A percentile compares a stretch with the other conserved stretches of the same genome.
Evolutionary conservation across 2,888 invertebrate species (phyloP).

Genomic region (Scaptomyza parva): DNA sequence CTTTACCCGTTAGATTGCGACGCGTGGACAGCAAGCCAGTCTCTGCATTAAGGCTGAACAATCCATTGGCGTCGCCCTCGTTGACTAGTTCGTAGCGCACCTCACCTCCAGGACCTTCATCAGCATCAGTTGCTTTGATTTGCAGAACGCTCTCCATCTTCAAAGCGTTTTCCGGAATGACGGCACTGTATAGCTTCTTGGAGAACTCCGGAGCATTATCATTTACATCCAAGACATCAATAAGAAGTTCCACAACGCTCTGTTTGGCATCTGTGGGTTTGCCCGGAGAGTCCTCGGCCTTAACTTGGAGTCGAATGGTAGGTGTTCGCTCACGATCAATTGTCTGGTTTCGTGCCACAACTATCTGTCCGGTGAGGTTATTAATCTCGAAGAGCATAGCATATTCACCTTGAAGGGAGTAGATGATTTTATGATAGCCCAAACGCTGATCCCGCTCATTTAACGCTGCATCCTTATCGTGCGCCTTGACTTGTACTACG

Average conservation of each 20-base stretch:
- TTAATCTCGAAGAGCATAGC: constrained; percentile 90
- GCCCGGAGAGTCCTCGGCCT: constrained; percentile 91
- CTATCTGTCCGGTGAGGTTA: constrained; percentile 88
- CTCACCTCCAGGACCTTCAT: constrained; percentile 90
- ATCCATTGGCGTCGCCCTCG: constrained; percentile 89
- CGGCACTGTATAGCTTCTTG: constrained; percentile 88
- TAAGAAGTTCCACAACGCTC: constrained; percentile 87
- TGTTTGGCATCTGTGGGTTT: constrained; percentile 88
- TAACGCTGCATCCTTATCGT: constrained; percentile 88
- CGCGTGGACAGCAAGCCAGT: constrained; percentile 90
- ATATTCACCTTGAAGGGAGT: constrained; percentile 90
- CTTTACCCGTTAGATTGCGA: constrained; percentile 89
- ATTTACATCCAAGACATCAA: constrained; percentile 91
- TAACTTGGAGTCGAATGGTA: constrained; percentile 88
- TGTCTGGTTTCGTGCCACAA: constrained; percentile 88
- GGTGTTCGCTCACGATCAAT: constrained; percentile 91
- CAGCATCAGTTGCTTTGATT: constrained; percentile 90
- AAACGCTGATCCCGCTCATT: constrained; percentile 86
- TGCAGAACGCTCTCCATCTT: constrained; percentile 88
- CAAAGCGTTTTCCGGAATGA: constrained; percentile 91
- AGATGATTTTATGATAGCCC: constrained; percentile 90
- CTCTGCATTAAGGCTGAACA: constrained; percentile 88
- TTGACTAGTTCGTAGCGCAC: constrained; percentile 90
- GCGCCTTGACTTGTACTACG: constrained; percentile 89
- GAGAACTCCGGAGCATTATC: constrained; percentile 91